phyloP scores from a whole-genome alignment of 2,113 vertebrate species.

The Psittacula cyanocephala region DNA sequence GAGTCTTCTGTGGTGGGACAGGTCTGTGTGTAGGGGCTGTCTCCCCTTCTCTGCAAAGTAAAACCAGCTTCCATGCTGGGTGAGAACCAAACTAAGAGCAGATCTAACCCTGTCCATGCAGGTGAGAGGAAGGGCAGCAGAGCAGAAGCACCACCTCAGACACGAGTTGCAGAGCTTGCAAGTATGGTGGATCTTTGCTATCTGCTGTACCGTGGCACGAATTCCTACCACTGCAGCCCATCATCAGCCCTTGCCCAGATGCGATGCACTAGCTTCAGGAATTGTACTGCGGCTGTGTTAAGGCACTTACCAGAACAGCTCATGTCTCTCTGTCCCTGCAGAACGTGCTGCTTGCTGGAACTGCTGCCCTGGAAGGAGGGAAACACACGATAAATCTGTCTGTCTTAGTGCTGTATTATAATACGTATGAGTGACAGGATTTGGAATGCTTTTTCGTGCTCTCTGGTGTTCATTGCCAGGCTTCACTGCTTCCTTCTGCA shows the following conservation, averaged over 20 bases:
- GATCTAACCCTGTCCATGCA: neutral
- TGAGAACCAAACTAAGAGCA: neutral
- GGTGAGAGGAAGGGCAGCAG: neutral
- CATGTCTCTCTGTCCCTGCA: neutral
- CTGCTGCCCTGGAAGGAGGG: neutral
- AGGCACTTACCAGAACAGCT: neutral
- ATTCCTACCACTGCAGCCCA: neutral
- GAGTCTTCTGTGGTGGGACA: neutral
- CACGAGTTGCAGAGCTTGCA: neutral
- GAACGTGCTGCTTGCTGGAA: fast-evolving
- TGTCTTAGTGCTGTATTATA: neutral
- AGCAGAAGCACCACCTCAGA: neutral
- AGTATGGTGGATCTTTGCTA: fast-evolving
- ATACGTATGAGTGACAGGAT: neutral
- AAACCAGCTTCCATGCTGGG: neutral
- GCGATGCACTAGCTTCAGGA: neutral
- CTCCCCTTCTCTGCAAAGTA: neutral
- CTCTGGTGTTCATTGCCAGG: neutral
- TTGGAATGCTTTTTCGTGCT: neutral
- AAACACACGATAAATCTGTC: neutral
- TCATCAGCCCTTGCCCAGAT: neutral
- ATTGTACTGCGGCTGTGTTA: neutral
- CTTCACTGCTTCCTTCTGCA: neutral
- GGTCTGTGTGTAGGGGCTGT: fast-evolving
- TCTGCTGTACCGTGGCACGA: no score